These are phyloP conservation scores for Sebastes nivosus DNA, from an alignment of 2,797 vertebrate species.

Conservation along the genomic window DNA sequence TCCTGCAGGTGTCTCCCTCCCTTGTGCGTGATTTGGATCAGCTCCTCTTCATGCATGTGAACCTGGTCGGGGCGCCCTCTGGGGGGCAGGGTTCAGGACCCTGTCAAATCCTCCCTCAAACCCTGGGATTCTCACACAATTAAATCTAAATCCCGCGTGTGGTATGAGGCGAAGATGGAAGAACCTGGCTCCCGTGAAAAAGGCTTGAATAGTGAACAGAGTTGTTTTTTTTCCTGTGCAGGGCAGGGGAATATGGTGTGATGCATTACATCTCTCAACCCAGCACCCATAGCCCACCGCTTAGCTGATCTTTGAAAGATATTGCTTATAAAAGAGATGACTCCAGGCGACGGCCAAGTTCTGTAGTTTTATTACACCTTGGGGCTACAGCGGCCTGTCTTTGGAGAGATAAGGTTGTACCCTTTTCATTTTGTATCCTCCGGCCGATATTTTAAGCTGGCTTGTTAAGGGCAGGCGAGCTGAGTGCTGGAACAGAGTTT, in stretches of 20 bases:
- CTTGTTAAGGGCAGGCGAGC: constrained; percentile 84
- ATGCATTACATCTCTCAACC: constrained; percentile 81
- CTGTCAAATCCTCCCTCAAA: constrained; percentile 67
- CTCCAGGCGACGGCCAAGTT: constrained; percentile 90
- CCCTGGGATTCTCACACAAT: constrained; percentile 68
- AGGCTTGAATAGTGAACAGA: constrained; percentile 65
- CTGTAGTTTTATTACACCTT: constrained; percentile 94
- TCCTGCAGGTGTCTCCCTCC: constrained; percentile 44
- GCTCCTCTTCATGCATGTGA: constrained; percentile 51
- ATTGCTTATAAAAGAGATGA: constrained; percentile 94
- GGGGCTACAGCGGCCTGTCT: constrained; percentile 91
- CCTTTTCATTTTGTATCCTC: constrained; percentile 95
- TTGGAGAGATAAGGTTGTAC: constrained; percentile 95
- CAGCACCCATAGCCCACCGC: constrained; percentile 82
- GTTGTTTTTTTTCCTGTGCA: constrained; percentile 40
- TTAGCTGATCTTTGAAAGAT: constrained; percentile 91
- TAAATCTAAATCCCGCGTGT: constrained; percentile 72
- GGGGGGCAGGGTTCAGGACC: constrained; percentile 56
- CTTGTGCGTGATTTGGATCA: constrained; percentile 36
- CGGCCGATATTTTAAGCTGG: constrained; percentile 91
- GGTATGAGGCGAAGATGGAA: constrained; percentile 58
- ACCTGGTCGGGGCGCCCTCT: constrained; percentile 27
- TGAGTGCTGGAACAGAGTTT: constrained; percentile 80
- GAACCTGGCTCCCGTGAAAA: constrained; percentile 58
- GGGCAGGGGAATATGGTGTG: constrained; percentile 70